These are phyloP conservation scores for Notospermus geniculatus DNA, from an alignment of 1,140 invertebrate genomes.

Conservation along the genomic window DNA sequence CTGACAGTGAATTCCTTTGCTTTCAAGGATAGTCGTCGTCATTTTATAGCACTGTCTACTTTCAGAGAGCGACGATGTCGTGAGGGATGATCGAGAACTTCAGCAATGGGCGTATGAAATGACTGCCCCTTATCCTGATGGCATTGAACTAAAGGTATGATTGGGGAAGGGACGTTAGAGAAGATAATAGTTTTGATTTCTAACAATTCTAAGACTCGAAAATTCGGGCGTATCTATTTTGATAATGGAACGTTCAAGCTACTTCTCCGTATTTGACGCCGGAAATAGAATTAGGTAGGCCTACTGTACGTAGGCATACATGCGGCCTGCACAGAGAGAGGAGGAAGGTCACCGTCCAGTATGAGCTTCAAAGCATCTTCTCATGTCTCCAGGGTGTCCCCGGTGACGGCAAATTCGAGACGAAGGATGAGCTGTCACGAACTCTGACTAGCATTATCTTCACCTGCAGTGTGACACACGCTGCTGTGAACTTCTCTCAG, in stretches of 20 bases:
- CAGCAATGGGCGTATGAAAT: conserved; percentile 50
- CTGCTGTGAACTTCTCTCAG: conserved; percentile 57
- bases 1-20: too few relatives aligned
- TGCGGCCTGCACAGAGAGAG: too few relatives aligned
- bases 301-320: too few relatives aligned
- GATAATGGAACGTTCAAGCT: too few relatives aligned
- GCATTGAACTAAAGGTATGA: conserved; percentile 24
- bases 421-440: conserved; percentile 41
- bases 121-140: conserved; percentile 32
- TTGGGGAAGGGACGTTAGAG: too few relatives aligned
- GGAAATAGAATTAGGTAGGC: too few relatives aligned
- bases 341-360: neutral
- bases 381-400: conserved; percentile 23
- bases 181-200: too few relatives aligned
- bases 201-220: too few relatives aligned
- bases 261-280: too few relatives aligned
- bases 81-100: conserved; percentile 43
- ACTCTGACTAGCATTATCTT: conserved; percentile 55
- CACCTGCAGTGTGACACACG: conserved; percentile 57
- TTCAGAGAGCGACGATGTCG: conserved; percentile 1
- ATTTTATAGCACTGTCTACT: too few relatives aligned
- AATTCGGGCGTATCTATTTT: too few relatives aligned
- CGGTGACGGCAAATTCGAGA: conserved; percentile 35
- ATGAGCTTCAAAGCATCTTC: neutral
- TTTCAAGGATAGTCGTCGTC: too few relatives aligned